Base-by-base conservation (phyloP, 2,113 vertebrate species). In the Hyla sarda region DNA sequence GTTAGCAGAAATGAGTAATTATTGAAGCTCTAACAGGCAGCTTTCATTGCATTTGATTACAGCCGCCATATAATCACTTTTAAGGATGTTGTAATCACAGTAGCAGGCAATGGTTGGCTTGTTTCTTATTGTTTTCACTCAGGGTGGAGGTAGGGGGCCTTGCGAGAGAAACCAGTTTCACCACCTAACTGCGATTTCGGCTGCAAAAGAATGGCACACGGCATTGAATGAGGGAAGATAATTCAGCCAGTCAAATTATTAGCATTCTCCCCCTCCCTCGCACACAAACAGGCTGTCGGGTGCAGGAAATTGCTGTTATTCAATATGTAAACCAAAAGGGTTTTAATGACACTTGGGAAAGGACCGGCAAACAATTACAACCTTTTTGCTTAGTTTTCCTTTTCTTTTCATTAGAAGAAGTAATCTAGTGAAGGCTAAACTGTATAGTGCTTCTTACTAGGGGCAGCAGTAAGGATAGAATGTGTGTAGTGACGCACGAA, bases 1-100 rank as follows among this genome's bases (percentile, higher is more conserved):
- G 93, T 95, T 96, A 95, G 93, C 93, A 94, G 95, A 95, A 95
- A 96, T 96, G 94, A 96, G 94, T 95, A 95, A 96, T 96, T 95
- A 96, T 95, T 95, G 93, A 95, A 95, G 94, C 94, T 95, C 94
- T 95, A 95, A 95, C 95, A 95, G 94, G 95, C 94, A 96, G 94
- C 94, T 95, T 94, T 96, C 95, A 96, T 93, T 95, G 94, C 95
- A 95, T 94, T 94, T 95, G 95, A 96, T 95, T 95, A 95, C 93
- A 94, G 94, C 92, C 94, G 94, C 95, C 93, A 93, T 94, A 95
- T 96, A 95, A 96, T 96, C 94, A 95, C 94, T 95, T 96, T 96
- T 95, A 96, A 93, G 93, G 94, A 94, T 94, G 94, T 93, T 93
- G 94, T 95, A 95, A 96, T 95, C 93, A 95, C 94, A 95, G 95